These are phyloP conservation scores for Pluvialis apricaria DNA, from an alignment of 2,113 vertebrate species.

Conservation along the genomic window DNA sequence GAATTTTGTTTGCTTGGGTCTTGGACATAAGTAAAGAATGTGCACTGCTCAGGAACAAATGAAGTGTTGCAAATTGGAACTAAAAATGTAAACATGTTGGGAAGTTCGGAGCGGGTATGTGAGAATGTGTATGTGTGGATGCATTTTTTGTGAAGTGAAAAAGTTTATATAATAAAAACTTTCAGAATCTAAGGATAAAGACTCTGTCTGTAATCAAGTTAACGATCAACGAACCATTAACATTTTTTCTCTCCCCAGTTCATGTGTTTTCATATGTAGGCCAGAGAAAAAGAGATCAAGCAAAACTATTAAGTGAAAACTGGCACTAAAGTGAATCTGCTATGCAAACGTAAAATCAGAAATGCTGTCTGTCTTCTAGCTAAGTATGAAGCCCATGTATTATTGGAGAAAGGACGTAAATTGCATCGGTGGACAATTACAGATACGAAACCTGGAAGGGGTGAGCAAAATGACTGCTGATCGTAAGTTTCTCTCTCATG, in stretches of 20 bases:
- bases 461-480: not conserved
- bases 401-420: not conserved
- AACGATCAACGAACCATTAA: not conserved
- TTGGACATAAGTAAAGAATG: not conserved
- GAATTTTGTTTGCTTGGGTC: constrained; percentile 19
- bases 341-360: not conserved
- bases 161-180: not conserved
- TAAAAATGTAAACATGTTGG: not conserved
- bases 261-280: not conserved
- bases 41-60: not conserved
- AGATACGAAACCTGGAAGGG: not conserved
- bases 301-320: not conserved
- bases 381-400: not conserved
- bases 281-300: not conserved
- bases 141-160: not conserved
- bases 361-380: not conserved
- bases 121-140: not conserved
- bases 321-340: not conserved
- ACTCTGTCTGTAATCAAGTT: not conserved
- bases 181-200: not conserved
- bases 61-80: not conserved
- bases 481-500: not conserved
- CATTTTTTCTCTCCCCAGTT: not conserved
- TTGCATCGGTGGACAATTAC: not conserved
- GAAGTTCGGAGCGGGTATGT: not conserved